Evolutionary conservation across 2,888 invertebrate species (phyloP).

Genomic region (Bellardia pandia): DNA sequence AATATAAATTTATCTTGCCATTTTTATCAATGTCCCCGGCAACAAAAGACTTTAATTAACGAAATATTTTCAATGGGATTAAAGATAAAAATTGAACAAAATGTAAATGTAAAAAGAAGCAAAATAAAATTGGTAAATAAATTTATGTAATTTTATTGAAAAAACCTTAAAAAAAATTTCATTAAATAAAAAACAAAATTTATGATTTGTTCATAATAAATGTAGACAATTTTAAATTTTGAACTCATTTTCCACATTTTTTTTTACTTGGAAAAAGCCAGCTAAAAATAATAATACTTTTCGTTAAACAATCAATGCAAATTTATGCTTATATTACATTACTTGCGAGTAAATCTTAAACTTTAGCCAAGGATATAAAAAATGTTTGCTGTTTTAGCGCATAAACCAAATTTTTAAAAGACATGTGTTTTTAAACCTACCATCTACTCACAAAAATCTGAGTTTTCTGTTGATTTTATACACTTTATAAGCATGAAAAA

Average conservation of each 20-base stretch:
- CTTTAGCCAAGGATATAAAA: neutral
- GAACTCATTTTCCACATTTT: too few species aligned
- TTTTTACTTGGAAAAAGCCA: too few species aligned
- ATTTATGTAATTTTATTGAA: neutral
- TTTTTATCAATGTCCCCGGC: conserved; percentile 18
- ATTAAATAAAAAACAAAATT: too few species aligned
- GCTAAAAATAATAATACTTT: neutral
- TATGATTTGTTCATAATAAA: too few species aligned
- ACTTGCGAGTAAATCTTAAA: neutral
- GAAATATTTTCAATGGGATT: conserved; percentile 11
- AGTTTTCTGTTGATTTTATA: neutral
- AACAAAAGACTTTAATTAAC: conserved; percentile 25
- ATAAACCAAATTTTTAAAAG: neutral
- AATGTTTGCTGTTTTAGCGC: neutral
- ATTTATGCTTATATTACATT: neutral
- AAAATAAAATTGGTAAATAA: neutral
- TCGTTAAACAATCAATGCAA: neutral
- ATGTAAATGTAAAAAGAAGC: neutral
- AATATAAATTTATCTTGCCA: neutral
- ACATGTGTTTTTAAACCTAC: neutral
- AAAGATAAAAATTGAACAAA: neutral
- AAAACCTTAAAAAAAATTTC: too few species aligned
- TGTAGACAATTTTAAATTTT: neutral
- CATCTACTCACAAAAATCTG: too few species aligned
- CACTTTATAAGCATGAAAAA: neutral